phyloP scores from a whole-genome alignment of 1,140 invertebrate genomes.

The Meteorus sp. region DNA sequence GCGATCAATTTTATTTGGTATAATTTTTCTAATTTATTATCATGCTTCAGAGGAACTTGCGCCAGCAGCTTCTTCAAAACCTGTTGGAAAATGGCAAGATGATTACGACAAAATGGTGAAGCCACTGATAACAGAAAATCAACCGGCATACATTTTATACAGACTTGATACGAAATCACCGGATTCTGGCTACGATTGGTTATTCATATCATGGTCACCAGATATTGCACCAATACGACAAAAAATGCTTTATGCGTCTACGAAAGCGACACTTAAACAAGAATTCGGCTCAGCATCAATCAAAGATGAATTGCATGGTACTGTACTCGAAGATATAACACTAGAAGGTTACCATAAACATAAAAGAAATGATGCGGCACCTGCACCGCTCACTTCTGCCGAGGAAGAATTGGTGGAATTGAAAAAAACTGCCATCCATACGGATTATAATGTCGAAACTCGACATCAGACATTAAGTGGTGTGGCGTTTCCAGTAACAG shows the following conservation, averaged over 20 bases:
- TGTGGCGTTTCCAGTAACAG: conserved; percentile 89
- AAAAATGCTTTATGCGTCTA: conserved; percentile 99
- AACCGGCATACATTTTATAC: conserved; percentile 93
- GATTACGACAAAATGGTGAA: conserved; percentile 84
- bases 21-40: conserved; percentile 47
- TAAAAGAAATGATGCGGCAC: conserved; percentile 74
- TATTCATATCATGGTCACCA: conserved; percentile 93
- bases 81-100: conserved; percentile 80
- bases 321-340: conserved; percentile 78
- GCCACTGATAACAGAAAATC: conserved; percentile 77
- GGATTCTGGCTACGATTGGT: conserved; percentile 86
- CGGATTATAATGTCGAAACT: conserved; percentile 80
- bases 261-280: conserved; percentile 95
- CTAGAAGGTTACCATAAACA: conserved; percentile 82
- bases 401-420: conserved; percentile 88
- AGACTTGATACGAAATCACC: conserved; percentile 61
- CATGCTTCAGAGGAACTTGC: conserved; percentile 83
- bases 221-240: conserved; percentile 86
- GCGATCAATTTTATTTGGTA: neutral
- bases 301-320: conserved; percentile 90
- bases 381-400: conserved; percentile 84
- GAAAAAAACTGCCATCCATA: conserved; percentile 73
- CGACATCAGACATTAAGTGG: conserved; percentile 90
- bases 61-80: conserved; percentile 68
- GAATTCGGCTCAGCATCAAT: conserved; percentile 92